phyloP scores from a whole-genome alignment of 2,113 vertebrate genomes.

The Amia ocellicauda region DNA sequence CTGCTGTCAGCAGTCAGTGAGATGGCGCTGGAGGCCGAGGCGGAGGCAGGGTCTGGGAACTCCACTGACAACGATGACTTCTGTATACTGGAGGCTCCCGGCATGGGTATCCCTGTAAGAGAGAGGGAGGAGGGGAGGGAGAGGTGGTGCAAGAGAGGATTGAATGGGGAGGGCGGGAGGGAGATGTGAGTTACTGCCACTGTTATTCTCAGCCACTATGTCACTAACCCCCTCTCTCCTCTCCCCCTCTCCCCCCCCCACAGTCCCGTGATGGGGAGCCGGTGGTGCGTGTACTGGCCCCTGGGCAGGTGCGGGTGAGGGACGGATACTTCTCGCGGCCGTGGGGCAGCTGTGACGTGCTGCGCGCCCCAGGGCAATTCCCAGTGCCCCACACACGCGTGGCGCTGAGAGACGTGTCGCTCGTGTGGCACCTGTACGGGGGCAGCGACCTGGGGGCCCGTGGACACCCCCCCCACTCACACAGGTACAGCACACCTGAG shows the following conservation, averaged over 20 bases:
- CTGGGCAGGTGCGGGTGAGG: constrained; percentile 65
- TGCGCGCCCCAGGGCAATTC: constrained; percentile 78
- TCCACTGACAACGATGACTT: constrained; percentile 86
- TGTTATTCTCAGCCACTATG: background rate
- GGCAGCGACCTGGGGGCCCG: constrained; percentile 78
- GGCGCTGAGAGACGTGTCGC: constrained; percentile 80
- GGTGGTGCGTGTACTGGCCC: constrained; percentile 70
- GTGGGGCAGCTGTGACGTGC: constrained; percentile 79
- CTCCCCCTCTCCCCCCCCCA: background rate
- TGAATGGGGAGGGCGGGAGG: too few relatives aligned
- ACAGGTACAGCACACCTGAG: constrained; percentile 42
- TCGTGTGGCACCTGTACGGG: constrained; percentile 88
- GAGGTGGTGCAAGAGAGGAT: background rate
- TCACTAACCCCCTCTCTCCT: background rate
- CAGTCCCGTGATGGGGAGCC: constrained; percentile 85
- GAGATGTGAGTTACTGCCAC: background rate
- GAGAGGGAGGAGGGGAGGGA: background rate
- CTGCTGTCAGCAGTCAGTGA: constrained; percentile 57
- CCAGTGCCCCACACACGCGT: constrained; percentile 79
- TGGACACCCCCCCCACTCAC: constrained; percentile 50
- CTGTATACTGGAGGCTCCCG: constrained; percentile 87
- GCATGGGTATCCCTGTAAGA: constrained; percentile 83
- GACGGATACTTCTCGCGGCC: constrained; percentile 83
- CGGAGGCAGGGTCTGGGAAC: constrained; percentile 62
- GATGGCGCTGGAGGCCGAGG: constrained; percentile 57